Percentiles rank a stretch among this genome's conserved stretches.
These are phyloP conservation scores for Hetaerina titia DNA, from an alignment of 2,888 invertebrate genomes.

Conservation along the genomic window DNA sequence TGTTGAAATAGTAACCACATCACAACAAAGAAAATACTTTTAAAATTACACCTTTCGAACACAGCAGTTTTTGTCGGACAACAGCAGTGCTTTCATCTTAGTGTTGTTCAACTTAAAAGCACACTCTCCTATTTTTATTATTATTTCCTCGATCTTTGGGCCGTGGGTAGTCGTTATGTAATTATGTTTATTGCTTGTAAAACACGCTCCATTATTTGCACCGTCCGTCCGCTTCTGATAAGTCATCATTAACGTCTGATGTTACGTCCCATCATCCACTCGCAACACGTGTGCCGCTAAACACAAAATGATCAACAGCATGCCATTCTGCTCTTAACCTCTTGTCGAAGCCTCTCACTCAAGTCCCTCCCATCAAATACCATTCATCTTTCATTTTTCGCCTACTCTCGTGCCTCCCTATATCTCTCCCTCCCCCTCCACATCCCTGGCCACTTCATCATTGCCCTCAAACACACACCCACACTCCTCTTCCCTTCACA, in stretches of 20 bases:
- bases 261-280: slow-evolving; percentile 12
- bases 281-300: slow-evolving; percentile 14
- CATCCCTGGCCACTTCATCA: neutral
- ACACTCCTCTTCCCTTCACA: neutral
- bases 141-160: neutral
- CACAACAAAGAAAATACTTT: neutral
- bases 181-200: slow-evolving; percentile 35
- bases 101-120: neutral
- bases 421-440: neutral
- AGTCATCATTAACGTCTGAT: slow-evolving; percentile 35
- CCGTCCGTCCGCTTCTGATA: neutral
- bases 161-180: neutral
- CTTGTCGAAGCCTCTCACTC: slow-evolving; percentile 19
- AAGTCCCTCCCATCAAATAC: slow-evolving; percentile 17
- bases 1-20: neutral
- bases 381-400: slow-evolving; percentile 31
- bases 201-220: neutral
- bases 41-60: neutral
- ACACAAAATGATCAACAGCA: neutral
- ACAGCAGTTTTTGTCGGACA: neutral
- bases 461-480: neutral
- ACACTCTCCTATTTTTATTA: neutral
- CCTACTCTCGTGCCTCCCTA: neutral
- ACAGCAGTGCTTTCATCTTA: neutral
- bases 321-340: slow-evolving; percentile 31